Evolutionary conservation across 2,797 vertebrate species (phyloP).

Genomic region (Fringilla coelebs): DNA sequence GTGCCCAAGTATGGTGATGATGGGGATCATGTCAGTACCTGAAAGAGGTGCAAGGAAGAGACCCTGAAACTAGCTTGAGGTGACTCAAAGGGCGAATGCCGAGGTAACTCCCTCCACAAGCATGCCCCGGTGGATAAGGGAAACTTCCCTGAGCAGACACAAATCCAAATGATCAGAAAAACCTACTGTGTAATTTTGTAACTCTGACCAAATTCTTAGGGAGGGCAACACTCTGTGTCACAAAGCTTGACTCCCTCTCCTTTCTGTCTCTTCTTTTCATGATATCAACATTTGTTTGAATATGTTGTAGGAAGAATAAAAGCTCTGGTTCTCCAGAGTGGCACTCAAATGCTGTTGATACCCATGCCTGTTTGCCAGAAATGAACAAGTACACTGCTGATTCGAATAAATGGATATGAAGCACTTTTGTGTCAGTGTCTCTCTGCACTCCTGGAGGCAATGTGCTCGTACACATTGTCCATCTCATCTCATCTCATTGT

Average conservation of each 20-base stretch:
- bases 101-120: neutral
- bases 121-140: neutral
- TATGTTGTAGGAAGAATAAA: neutral
- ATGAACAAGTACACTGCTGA: neutral
- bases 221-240: neutral
- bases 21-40: neutral
- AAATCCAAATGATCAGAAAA: neutral
- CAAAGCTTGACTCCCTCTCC: neutral
- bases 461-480: neutral
- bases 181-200: neutral
- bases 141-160: neutral
- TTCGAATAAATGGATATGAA: constrained; percentile 40
- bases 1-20: neutral
- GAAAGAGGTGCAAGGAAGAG: neutral
- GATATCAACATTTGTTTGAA: neutral
- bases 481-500: neutral
- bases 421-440: neutral
- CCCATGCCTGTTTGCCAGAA: neutral
- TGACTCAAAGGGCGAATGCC: neutral
- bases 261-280: neutral
- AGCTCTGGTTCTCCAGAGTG: neutral
- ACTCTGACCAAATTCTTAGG: neutral
- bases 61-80: constrained; percentile 1
- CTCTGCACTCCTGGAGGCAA: neutral
- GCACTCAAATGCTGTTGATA: neutral